Evolutionary conservation across 2,113 vertebrate genomes (phyloP).

Genomic region (Orycteropus afer): DNA sequence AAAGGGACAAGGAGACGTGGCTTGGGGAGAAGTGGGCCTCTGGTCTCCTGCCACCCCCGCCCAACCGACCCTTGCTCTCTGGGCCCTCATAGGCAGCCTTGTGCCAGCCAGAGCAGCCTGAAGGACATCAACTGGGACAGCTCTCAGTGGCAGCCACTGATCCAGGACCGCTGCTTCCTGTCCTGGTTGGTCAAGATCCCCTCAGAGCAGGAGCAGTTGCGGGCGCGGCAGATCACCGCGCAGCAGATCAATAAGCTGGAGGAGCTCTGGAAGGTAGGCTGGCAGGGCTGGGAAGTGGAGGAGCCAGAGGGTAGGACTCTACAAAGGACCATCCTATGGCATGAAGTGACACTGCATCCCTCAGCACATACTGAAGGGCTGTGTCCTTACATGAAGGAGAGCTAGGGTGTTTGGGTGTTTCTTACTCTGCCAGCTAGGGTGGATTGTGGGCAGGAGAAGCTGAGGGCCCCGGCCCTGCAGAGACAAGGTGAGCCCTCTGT

Average conservation of each 20-base stretch:
- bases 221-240: slow-evolving; percentile 97
- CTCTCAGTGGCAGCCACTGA: slow-evolving; percentile 98
- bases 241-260: slow-evolving; percentile 99
- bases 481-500: not conserved
- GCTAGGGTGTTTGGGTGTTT: not conserved
- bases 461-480: not conserved
- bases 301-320: not conserved
- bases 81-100: slow-evolving; percentile 92
- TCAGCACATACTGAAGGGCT: too few relatives aligned
- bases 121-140: slow-evolving; percentile 99
- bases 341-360: not conserved
- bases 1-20: not conserved
- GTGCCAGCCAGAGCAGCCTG: slow-evolving; percentile 98
- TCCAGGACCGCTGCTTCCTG: slow-evolving; percentile 98
- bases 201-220: slow-evolving; percentile 97
- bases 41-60: not conserved
- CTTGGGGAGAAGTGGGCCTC: not conserved
- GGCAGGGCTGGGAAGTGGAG: not conserved
- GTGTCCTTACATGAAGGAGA: not conserved
- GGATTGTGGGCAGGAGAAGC: not conserved
- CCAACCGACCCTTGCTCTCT: not conserved
- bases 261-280: slow-evolving; percentile 96
- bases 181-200: slow-evolving; percentile 99
- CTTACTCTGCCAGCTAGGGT: not conserved
- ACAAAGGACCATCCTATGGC: not conserved